Percentiles rank a stretch among this genome's conserved stretches.
These are phyloP conservation scores for Periplaneta americana DNA, from an alignment of 1,140 invertebrate genomes.

Conservation along the genomic window DNA sequence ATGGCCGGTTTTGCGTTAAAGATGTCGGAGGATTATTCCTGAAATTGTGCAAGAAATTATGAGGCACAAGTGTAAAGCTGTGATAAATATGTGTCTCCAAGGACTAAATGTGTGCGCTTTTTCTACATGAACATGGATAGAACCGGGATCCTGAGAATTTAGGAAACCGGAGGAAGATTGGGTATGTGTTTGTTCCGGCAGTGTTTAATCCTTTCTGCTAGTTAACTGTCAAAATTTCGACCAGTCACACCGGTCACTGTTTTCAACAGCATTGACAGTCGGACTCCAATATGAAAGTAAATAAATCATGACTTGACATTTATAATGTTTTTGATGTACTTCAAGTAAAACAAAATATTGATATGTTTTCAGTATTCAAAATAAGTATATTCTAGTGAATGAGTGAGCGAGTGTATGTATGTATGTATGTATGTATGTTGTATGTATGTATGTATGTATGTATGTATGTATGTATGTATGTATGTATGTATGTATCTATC, in stretches of 20 bases:
- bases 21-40: background rate
- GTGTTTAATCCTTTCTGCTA: background rate
- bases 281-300: background rate
- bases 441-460: no score
- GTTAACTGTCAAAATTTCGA: background rate
- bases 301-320: no score
- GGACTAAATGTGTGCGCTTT: background rate
- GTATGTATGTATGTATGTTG: no score
- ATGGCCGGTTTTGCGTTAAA: background rate
- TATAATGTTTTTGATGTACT: no score
- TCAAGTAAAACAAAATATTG: no score
- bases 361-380: no score
- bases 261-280: background rate
- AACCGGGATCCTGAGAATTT: conserved; percentile 7
- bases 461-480: no score
- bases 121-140: conserved; percentile 8
- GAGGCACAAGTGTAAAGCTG: background rate
- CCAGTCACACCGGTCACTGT: background rate
- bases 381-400: no score
- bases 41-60: background rate
- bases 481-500: no score
- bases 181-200: background rate
- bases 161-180: conserved; percentile 6
- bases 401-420: no score
- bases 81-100: background rate